Conservation (phyloP, 64 coral and sea anemone genomes). For the Hydrozoanthus tunicans region DNA sequence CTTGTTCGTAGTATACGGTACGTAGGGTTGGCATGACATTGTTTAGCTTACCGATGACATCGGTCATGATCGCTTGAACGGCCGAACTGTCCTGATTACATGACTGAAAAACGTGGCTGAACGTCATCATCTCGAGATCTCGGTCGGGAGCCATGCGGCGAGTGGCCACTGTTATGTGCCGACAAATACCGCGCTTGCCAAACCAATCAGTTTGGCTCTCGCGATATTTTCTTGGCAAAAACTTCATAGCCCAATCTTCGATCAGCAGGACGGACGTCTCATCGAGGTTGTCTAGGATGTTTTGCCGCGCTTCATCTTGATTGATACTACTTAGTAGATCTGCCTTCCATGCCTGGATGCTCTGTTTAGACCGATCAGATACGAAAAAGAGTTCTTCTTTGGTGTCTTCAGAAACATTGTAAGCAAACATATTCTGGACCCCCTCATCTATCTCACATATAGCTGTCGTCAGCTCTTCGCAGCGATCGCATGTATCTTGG, state of each 20-base stretch:
- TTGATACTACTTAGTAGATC: slow-evolving; percentile 45
- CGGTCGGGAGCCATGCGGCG: too few species aligned
- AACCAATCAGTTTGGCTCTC: too few species aligned
- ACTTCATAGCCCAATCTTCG: too few species aligned
- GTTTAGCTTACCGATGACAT: background rate
- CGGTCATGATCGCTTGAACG: background rate
- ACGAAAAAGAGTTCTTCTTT: slow-evolving; percentile 35
- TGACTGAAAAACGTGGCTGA: background rate
- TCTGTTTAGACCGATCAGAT: background rate
- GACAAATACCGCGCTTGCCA: too few species aligned
- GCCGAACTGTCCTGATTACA: background rate
- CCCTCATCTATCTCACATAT: slow-evolving; percentile 1
- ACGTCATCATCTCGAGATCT: background rate
- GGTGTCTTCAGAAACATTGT: background rate
- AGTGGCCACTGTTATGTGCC: too few species aligned
- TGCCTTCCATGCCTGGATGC: slow-evolving; percentile 42
- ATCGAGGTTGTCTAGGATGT: slow-evolving; percentile 20
- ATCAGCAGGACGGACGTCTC: slow-evolving; percentile 15
- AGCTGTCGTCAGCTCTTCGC: slow-evolving; percentile 43
- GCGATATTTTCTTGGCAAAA: too few species aligned
- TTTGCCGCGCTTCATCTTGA: slow-evolving; percentile 55
- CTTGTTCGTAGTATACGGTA: slow-evolving; percentile 27
- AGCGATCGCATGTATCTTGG: background rate
- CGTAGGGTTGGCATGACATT: background rate
- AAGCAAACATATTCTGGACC: background rate